Conservation (phyloP, 2,797 vertebrate species). For the Cossypha caffra region DNA sequence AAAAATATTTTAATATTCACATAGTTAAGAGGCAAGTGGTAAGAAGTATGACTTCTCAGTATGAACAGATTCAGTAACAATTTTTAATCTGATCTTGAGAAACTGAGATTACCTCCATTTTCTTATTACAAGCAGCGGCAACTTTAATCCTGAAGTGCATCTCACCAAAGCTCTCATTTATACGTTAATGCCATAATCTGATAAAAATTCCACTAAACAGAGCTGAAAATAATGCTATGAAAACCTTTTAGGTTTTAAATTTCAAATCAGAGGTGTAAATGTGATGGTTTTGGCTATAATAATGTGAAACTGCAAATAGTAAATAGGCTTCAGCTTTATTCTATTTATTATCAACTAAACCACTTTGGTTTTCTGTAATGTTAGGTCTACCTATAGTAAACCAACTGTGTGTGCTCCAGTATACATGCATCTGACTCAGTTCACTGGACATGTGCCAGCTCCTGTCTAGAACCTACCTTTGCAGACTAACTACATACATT, state of each 20-base stretch:
- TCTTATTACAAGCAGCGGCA: not conserved
- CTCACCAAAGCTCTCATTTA: not conserved
- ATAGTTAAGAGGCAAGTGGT: not conserved
- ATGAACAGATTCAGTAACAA: not conserved
- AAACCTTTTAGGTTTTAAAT: not conserved
- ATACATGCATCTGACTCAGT: not conserved
- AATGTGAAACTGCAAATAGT: not conserved
- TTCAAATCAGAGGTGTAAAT: not conserved
- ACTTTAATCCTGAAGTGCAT: not conserved
- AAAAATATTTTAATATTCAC: not conserved
- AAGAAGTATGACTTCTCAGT: not conserved
- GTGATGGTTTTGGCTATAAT: not conserved
- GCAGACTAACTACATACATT: not conserved
- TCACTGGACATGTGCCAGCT: rapidly evolving
- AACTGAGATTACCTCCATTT: not conserved
- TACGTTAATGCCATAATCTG: not conserved
- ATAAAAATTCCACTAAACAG: not conserved
- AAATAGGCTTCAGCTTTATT: not conserved
- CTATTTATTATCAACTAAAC: not conserved
- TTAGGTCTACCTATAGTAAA: not conserved
- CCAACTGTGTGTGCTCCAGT: not conserved
- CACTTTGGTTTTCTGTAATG: not conserved
- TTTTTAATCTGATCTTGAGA: not conserved
- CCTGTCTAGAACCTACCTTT: not conserved
- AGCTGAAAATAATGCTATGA: not conserved